Conservation (phyloP, 23 tunicate species). For the Pegea sp. region DNA sequence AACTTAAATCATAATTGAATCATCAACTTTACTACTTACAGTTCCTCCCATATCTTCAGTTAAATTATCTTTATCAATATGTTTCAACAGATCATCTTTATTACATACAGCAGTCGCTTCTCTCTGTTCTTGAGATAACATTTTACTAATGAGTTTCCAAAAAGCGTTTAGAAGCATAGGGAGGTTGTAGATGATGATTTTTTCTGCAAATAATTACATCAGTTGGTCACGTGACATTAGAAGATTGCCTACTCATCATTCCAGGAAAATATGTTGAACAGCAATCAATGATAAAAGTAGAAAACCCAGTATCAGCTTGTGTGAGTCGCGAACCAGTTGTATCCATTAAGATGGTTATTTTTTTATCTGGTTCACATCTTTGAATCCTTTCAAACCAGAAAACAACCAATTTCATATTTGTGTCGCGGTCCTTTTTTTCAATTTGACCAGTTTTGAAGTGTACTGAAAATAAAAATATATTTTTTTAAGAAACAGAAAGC, state of each 20-base stretch:
- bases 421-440: constrained; percentile 32
- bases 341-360: constrained; percentile 40
- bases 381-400: constrained; percentile 74
- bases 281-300: constrained; percentile 46
- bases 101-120: constrained; percentile 27
- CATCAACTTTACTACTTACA: no score
- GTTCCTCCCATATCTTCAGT: constrained; percentile 40
- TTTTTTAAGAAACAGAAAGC: neutral
- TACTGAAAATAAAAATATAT: constrained; percentile 16
- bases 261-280: constrained; percentile 50
- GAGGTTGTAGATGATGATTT: constrained; percentile 29
- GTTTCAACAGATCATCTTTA: constrained; percentile 16
- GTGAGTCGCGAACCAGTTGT: constrained; percentile 19
- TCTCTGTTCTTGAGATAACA: constrained; percentile 54
- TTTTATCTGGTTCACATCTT: constrained; percentile 40
- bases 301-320: constrained; percentile 30
- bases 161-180: constrained; percentile 32
- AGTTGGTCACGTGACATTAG: neutral
- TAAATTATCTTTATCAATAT: constrained; percentile 21
- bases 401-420: constrained; percentile 13
- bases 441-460: constrained; percentile 11
- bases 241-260: constrained; percentile 23
- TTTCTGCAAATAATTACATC: constrained; percentile 7
- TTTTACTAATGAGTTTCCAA: constrained; percentile 65
- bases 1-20: no score